These are phyloP conservation scores for Anthopleura xanthogrammica DNA, from an alignment of 92 coral and sea anemone species.

Conservation along the genomic window DNA sequence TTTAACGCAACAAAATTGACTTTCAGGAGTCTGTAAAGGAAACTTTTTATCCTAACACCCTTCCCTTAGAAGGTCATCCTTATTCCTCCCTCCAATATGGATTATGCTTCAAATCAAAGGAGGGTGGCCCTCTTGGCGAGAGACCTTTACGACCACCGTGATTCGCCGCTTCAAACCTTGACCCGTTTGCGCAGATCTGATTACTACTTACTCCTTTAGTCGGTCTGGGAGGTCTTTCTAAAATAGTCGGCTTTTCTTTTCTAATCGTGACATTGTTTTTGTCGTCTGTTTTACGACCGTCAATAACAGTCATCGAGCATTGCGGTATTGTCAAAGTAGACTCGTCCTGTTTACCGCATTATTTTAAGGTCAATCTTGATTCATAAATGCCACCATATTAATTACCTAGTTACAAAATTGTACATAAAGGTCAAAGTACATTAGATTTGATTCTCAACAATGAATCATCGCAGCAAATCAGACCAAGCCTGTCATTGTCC, in stretches of 20 bases:
- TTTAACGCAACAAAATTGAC: too few species aligned
- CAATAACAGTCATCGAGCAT: slow-evolving; percentile 3
- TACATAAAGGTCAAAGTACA: slow-evolving; percentile 6
- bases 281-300: slow-evolving; percentile 2
- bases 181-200: neutral
- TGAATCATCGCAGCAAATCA: neutral
- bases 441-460: slow-evolving; percentile 1
- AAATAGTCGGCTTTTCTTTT: neutral
- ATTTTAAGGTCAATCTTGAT: slow-evolving; percentile 11
- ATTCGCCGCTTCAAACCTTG: neutral
- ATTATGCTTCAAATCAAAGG: neutral
- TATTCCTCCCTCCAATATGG: neutral
- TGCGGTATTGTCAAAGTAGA: neutral
- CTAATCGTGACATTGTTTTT: slow-evolving; percentile 6
- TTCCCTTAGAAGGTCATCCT: neutral
- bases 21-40: too few species aligned
- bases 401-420: slow-evolving; percentile 8
- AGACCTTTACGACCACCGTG: neutral
- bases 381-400: slow-evolving; percentile 8
- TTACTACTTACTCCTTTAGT: neutral
- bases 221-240: slow-evolving; percentile 7
- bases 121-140: neutral
- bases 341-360: neutral
- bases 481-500: neutral
- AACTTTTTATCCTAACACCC: too few species aligned